These are phyloP conservation scores for Timandra comae DNA, from an alignment of 2,888 invertebrate species.

Conservation along the genomic window DNA sequence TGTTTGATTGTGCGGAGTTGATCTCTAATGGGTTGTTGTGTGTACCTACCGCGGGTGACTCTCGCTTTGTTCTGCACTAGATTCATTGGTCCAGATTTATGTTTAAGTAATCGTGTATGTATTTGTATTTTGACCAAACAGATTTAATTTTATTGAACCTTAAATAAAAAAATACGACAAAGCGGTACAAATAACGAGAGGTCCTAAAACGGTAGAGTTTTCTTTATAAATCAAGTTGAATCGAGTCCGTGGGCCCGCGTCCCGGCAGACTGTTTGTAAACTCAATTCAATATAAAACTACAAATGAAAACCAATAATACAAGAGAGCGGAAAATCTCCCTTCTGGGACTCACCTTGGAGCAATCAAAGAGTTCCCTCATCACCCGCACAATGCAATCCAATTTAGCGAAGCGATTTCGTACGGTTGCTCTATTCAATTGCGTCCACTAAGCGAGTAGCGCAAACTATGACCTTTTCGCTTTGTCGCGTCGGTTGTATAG, in stretches of 20 bases:
- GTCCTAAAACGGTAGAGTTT: no score
- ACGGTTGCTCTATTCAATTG: conserved; percentile 15
- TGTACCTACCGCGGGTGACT: no score
- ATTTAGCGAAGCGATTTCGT: conserved; percentile 13
- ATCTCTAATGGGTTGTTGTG: conserved; percentile 7
- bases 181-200: no score
- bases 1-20: conserved; percentile 16
- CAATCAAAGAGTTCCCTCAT: conserved; percentile 21
- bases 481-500: conserved; percentile 29
- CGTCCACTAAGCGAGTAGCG: conserved; percentile 33
- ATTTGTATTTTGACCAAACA: no score
- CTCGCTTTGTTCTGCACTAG: no score
- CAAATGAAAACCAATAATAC: conserved; percentile 10
- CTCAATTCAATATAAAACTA: conserved; percentile 6
- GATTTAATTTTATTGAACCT: no score
- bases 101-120: no score
- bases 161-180: no score
- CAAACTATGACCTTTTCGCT: conserved; percentile 28
- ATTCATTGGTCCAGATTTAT: no score
- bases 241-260: conserved; percentile 1
- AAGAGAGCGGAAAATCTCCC: conserved; percentile 8
- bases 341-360: conserved; percentile 11
- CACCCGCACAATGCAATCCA: conserved; percentile 23
- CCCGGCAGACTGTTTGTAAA: conserved; percentile 1
- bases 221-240: neutral